Percentiles rank a stretch among this genome's conserved stretches.
These are phyloP conservation scores for Galbula dea DNA, from an alignment of 2,113 vertebrate genomes.

Conservation along the genomic window DNA sequence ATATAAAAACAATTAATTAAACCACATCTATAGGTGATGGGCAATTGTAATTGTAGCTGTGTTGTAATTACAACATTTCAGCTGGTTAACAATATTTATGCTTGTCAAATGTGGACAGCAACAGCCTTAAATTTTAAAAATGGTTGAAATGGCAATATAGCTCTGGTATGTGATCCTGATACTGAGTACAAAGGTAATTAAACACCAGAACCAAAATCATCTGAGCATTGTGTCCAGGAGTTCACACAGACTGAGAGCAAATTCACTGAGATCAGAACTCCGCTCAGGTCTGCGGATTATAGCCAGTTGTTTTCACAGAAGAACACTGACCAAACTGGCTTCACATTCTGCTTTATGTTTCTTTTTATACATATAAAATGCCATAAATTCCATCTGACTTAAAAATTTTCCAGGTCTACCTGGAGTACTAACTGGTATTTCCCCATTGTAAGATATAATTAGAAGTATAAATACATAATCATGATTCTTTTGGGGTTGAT, in stretches of 20 bases:
- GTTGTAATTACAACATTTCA: neutral
- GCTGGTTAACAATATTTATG: neutral
- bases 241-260: neutral
- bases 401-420: neutral
- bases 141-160: neutral
- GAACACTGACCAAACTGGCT: neutral
- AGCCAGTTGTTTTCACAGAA: neutral
- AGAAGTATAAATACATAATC: neutral
- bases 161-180: neutral
- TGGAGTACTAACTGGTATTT: neutral
- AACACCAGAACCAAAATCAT: neutral
- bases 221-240: neutral
- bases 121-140: neutral
- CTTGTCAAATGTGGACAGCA: neutral
- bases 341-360: neutral
- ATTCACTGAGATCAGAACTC: neutral
- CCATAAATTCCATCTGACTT: neutral
- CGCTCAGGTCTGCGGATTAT: neutral
- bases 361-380: neutral
- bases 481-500: neutral
- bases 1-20: neutral
- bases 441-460: neutral
- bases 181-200: neutral
- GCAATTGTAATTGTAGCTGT: too few species aligned
- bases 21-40: neutral